Conservation (phyloP, 2,888 invertebrate species). For the Phaonia tiefii region DNA sequence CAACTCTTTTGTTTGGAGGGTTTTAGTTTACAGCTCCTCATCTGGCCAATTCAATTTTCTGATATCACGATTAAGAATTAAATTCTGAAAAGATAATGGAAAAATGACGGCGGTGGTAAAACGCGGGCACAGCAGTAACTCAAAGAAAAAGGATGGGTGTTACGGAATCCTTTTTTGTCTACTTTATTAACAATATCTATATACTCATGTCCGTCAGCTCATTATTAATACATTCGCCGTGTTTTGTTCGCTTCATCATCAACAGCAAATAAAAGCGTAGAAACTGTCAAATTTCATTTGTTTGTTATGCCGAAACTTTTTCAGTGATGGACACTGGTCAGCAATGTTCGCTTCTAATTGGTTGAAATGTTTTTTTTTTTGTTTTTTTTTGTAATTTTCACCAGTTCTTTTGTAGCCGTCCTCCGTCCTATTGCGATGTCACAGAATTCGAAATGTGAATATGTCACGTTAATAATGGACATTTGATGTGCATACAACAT, state of each 20-base stretch:
- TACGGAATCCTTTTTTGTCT: neutral
- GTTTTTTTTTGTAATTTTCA: neutral
- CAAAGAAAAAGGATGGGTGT: neutral
- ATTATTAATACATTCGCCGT: conserved; percentile 46
- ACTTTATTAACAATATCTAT: neutral
- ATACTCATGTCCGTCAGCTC: conserved; percentile 5
- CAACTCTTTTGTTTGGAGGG: neutral
- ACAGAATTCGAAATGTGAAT: conserved; percentile 56
- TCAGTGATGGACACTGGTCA: conserved; percentile 61
- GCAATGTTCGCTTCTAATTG: conserved; percentile 61
- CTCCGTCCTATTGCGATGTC: neutral
- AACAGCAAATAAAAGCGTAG: neutral
- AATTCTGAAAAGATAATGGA: conserved; percentile 52
- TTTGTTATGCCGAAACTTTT: conserved; percentile 18
- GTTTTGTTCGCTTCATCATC: conserved; percentile 10
- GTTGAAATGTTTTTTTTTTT: conserved; percentile 51
- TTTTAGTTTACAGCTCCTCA: conserved; percentile 10
- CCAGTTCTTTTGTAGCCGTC: neutral
- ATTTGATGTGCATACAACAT: conserved; percentile 62
- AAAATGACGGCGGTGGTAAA: neutral
- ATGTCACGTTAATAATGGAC: conserved; percentile 65
- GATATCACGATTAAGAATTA: conserved; percentile 42
- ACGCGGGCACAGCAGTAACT: neutral
- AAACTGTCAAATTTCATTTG: conserved; percentile 24
- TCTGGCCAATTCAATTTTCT: conserved; percentile 35